A percentile compares a stretch with the other conserved stretches of the same genome.
phyloP scores from a whole-genome alignment of 2,113 vertebrate species.

The Prionailurus viverrinus region DNA sequence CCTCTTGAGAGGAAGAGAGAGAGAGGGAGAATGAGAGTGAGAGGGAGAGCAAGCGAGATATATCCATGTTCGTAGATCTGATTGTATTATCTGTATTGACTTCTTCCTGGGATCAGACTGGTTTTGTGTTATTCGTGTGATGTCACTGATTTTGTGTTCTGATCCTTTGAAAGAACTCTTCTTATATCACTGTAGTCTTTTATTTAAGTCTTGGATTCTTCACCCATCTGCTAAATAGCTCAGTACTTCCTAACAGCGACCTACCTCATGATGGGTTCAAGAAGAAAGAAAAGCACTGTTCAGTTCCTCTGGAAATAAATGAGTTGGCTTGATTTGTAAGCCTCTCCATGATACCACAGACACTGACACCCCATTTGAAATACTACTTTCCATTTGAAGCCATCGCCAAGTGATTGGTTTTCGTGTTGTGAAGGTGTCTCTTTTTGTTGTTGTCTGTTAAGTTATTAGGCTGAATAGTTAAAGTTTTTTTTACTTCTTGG shows the following conservation, averaged over 20 bases:
- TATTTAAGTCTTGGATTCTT: background rate
- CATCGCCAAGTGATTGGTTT: background rate
- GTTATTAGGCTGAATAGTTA: background rate
- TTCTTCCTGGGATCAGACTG: background rate
- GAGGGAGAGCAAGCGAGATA: background rate
- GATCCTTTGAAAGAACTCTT: background rate
- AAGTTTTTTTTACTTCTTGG: background rate
- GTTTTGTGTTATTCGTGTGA: background rate
- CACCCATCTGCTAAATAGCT: background rate
- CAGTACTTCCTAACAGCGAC: background rate
- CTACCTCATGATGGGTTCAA: background rate
- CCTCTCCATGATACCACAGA: background rate
- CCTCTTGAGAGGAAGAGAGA: no score
- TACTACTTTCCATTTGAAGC: background rate
- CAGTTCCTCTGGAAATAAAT: background rate
- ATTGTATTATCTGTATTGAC: background rate
- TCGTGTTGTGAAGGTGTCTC: background rate
- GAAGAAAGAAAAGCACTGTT: conserved; percentile 6
- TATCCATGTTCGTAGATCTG: background rate
- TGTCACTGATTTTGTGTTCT: conserved; percentile 2
- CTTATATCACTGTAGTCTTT: background rate
- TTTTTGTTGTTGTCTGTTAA: background rate
- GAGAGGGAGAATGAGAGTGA: no score
- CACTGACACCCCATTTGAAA: background rate
- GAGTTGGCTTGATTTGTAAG: background rate